Evolutionary conservation across 2,797 vertebrate genomes (phyloP), one percentile per base, ranked within the genome.

Genomic region (Harpagifer antarcticus): DNA sequence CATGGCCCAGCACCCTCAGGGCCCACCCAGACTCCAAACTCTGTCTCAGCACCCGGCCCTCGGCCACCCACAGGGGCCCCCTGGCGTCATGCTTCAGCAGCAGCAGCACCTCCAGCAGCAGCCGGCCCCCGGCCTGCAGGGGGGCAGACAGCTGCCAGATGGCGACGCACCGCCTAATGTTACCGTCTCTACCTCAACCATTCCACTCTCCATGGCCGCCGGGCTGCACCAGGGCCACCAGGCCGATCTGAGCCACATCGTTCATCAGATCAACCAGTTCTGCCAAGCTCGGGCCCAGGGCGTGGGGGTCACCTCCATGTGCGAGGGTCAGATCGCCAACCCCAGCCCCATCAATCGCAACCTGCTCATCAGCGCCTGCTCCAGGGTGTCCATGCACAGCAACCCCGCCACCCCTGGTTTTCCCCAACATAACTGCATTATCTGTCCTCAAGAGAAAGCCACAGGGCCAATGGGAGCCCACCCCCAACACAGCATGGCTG

Each of bases 111-210:
- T 96, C 68, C 96, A 96, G 89, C 97, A 96, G 89, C 93, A 95
- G 86, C 92, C 90, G 0, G 96, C 93, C 5, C 93, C 95, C n/a
- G 93, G 96, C 90, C 94, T 95, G 90, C 94, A 96, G 86, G 96
- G 96, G 88, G 91, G 94, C 92, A 95, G 97, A 86, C 98, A 98
- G 95, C 95, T 97, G 93, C 95, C 96, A 23, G 97, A 99, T 71
- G 96, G 96, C 77, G 97, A 99, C 14, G 97, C 95, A 53, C 98
- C 98, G 84, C 98, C 98, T 84, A 99, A 99, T 91, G 97, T 99
- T 95, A 99, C 98, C 86, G 98, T 99, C 95, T 99, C 98, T 99
- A 99, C 98, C 98, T 99, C 98, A 99, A 99, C 97, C 95, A 99
- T 99, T 94, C 98, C 98, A 79, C 97, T 99, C 87, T 98, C 98